phyloP scores from a whole-genome alignment of 2,888 invertebrate species.

The Lottia gigantea region DNA sequence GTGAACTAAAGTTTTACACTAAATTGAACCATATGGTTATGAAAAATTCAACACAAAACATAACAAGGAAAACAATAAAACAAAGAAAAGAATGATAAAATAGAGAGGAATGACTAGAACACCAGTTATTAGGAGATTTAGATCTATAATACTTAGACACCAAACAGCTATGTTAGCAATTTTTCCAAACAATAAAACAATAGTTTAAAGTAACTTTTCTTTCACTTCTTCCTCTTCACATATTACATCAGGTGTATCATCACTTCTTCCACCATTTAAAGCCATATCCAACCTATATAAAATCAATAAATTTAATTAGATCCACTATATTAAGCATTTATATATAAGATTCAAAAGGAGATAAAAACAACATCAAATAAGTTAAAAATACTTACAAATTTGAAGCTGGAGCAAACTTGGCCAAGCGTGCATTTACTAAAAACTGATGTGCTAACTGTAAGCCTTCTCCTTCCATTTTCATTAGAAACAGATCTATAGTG shows the following conservation, averaged over 20 bases:
- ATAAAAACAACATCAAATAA: not conserved
- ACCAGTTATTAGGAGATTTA: no score
- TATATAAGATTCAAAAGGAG: not conserved
- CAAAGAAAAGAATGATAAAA: no score
- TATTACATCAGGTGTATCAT: not conserved
- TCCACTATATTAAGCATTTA: no score
- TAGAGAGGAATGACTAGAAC: no score
- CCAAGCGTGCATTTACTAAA: conserved; percentile 21
- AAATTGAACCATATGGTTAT: no score
- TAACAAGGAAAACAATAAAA: no score
- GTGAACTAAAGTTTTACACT: no score
- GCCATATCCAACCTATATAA: not conserved
- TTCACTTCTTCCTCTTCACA: not conserved
- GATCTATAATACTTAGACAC: no score
- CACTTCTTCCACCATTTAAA: not conserved
- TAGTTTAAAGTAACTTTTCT: no score
- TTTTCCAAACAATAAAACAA: no score
- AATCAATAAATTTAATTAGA: not conserved
- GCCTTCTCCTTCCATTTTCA: conserved; percentile 29
- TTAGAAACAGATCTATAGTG: conserved; percentile 26
- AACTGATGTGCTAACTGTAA: conserved; percentile 25
- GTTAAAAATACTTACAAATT: conserved; percentile 14
- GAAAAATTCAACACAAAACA: no score
- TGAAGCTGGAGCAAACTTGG: conserved; percentile 18
- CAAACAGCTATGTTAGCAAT: no score